Conservation (phyloP, 2,888 invertebrate genomes). For the Netelia virgata region DNA sequence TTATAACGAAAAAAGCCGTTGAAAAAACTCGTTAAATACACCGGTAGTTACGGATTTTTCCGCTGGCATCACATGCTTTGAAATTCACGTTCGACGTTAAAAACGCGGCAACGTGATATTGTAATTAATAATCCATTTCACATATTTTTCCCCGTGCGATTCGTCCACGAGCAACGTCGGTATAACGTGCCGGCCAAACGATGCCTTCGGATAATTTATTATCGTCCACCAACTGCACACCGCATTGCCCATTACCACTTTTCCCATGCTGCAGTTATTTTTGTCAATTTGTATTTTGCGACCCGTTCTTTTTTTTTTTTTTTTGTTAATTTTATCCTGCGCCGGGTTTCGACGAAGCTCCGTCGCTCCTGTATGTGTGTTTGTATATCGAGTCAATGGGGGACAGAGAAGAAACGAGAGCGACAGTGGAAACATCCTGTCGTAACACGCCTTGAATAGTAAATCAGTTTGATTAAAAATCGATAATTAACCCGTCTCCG, state of each 20-base stretch:
- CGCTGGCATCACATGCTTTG: slow-evolving; percentile 32
- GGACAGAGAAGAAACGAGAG: slow-evolving; percentile 4
- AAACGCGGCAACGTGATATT: slow-evolving; percentile 69
- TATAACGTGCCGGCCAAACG: slow-evolving; percentile 60
- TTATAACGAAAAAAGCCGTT: background rate
- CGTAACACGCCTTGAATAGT: slow-evolving; percentile 34
- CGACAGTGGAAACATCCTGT: slow-evolving; percentile 47
- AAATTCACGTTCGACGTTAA: slow-evolving; percentile 65
- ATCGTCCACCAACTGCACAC: slow-evolving; percentile 75
- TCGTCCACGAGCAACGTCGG: slow-evolving; percentile 63
- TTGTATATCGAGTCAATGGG: background rate
- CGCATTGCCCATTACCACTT: slow-evolving; percentile 72
- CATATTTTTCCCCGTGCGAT: slow-evolving; percentile 73
- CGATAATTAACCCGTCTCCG: slow-evolving; percentile 55
- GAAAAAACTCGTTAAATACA: slow-evolving; percentile 11
- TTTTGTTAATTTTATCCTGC: slow-evolving; percentile 13
- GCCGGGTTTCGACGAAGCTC: slow-evolving; percentile 18
- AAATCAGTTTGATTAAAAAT: slow-evolving; percentile 63
- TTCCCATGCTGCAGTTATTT: slow-evolving; percentile 52
- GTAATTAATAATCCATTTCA: slow-evolving; percentile 83
- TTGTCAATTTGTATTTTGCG: slow-evolving; percentile 34
- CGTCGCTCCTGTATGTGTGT: background rate
- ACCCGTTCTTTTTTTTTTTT: background rate
- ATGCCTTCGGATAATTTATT: slow-evolving; percentile 78
- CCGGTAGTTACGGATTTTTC: slow-evolving; percentile 27